These are phyloP conservation scores for Saguinus midas DNA, from an alignment of 2,113 vertebrate genomes.

Conservation along the genomic window DNA sequence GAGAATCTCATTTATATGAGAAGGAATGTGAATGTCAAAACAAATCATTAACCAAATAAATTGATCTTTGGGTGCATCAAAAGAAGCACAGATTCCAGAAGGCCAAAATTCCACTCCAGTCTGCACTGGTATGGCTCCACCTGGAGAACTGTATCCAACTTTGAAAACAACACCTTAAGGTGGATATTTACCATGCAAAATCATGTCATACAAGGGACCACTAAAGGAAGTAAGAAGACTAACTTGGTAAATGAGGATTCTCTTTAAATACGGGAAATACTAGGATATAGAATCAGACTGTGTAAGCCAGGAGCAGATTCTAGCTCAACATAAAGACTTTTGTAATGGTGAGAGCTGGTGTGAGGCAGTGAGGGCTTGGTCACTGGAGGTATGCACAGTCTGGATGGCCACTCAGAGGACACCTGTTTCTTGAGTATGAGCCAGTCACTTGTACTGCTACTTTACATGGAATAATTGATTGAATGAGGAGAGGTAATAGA, in stretches of 20 bases:
- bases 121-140: neutral
- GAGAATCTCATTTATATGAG: neutral
- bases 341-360: neutral
- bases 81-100: neutral
- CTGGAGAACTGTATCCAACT: neutral
- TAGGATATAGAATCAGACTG: neutral
- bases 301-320: neutral
- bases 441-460: neutral
- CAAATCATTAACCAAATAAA: neutral
- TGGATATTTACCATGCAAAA: neutral
- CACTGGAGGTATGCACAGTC: neutral
- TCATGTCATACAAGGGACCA: neutral
- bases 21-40: neutral
- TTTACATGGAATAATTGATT: neutral
- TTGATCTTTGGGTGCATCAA: neutral
- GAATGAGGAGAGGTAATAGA: neutral
- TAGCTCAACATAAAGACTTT: neutral
- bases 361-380: neutral
- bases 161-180: neutral
- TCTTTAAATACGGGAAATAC: neutral
- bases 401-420: neutral
- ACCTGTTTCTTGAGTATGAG: neutral
- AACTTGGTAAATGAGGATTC: neutral
- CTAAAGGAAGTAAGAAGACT: neutral
- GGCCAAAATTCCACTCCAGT: neutral